Base-by-base conservation (phyloP, 2,797 vertebrate species). In the Acanthurus lineatus region DNA sequence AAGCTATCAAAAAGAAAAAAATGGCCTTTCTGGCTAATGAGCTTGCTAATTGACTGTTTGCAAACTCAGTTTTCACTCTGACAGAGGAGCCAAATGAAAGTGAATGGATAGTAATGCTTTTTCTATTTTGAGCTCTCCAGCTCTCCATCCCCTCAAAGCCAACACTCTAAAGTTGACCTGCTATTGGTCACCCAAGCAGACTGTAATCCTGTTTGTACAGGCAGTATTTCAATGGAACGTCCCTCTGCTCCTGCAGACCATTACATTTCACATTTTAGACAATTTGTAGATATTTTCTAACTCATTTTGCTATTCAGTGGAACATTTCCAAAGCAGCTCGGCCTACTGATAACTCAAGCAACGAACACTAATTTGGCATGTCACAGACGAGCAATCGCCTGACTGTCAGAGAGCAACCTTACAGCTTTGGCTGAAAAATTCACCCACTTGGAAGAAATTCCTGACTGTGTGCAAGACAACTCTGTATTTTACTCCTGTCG, bases 371-470 rank as follows among this genome's bases (percentile, higher is more conserved):
- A 58, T 38, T 38, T 5, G 17, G 40, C 25, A 58, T 51, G 56
- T 32, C 2, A 25, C 48, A 71, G 48, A 52, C 38, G 3, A 76
- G 59, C 42, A 64, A 58, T 25, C 10, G 32, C 61, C 63, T 3
- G 14, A 74, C 70, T 69, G 76, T 68, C 71, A 66, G 9, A n/a
- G 48, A 73, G 56, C 53, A 63, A 72, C 20, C 77, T 83, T 25
- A 25, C 25, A 77, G 32, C 20, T 35, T 57, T 15, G 59, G 22
- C 72, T 76, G 28, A 85, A 74, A 82, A 73, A 65, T 28, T 83
- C 63, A 66, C 71, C 61, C 11, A 35, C 6, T 19, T 70, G 72
- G 54, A 66, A 82, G 58, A 85, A 62, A 81, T 69, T 79, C 70
- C 61, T 73, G 57, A 25, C 47, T 28, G 47, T 40, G 61, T 77